Percentiles rank a stretch among this genome's conserved stretches.
Evolutionary conservation across 2,888 invertebrate species (phyloP).

Genomic region (Neoascia interrupta): DNA sequence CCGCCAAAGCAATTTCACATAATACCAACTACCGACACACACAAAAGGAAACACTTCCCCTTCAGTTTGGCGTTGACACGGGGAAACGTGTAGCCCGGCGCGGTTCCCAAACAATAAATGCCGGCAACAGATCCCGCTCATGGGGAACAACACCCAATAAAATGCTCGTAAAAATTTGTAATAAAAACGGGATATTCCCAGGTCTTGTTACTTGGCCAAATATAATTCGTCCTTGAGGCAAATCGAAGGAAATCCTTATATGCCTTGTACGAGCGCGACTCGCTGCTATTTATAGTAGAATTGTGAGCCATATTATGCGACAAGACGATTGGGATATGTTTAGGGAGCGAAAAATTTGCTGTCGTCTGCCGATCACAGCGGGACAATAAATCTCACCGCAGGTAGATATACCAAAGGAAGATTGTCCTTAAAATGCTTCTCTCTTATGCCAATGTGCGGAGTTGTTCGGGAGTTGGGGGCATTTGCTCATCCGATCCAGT

Average conservation of each 20-base stretch:
- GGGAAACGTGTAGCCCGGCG: too few species aligned
- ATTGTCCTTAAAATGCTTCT: slow-evolving; percentile 12
- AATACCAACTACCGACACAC: too few species aligned
- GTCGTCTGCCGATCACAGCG: slow-evolving; percentile 50
- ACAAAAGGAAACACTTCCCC: too few species aligned
- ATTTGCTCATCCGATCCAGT: slow-evolving; percentile 46
- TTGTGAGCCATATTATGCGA: slow-evolving; percentile 15
- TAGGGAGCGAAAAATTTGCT: slow-evolving; percentile 24
- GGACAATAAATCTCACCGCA: slow-evolving; percentile 61
- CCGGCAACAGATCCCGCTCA: slow-evolving; percentile 12
- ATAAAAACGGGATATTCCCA: neutral
- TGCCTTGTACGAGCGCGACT: neutral
- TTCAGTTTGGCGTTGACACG: too few species aligned
- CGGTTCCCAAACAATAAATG: slow-evolving; percentile 18
- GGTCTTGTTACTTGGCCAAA: slow-evolving; percentile 8
- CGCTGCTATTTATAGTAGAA: slow-evolving; percentile 45
- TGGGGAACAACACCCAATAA: slow-evolving; percentile 27
- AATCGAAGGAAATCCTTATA: slow-evolving; percentile 15
- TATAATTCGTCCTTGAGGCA: slow-evolving; percentile 19
- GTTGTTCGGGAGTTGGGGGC: neutral
- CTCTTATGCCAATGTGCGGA: too few species aligned
- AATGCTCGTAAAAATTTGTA: slow-evolving; percentile 24
- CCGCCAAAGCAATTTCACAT: neutral
- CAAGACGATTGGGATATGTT: slow-evolving; percentile 31
- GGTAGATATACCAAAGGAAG: slow-evolving; percentile 29